These are phyloP conservation scores for Drosophila robusta DNA, from an alignment of 2,888 invertebrate genomes.

Conservation along the genomic window DNA sequence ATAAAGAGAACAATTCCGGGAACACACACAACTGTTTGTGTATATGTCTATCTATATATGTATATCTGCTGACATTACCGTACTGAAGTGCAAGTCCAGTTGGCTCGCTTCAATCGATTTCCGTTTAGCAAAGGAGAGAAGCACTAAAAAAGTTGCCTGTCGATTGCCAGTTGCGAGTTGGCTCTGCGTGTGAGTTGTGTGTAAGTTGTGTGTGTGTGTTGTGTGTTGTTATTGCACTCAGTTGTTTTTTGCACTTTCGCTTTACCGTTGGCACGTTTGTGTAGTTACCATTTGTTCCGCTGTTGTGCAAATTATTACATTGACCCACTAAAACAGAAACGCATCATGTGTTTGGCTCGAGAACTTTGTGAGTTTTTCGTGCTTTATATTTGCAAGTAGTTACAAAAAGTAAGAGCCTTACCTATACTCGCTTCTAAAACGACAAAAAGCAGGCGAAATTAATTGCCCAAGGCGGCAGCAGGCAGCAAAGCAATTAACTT, in stretches of 20 bases:
- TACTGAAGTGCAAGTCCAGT: conserved; percentile 41
- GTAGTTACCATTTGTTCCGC: conserved; percentile 60
- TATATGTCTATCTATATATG: too few species aligned
- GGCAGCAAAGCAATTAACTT: conserved; percentile 59
- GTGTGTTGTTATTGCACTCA: conserved; percentile 20
- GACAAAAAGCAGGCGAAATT: conserved; percentile 19
- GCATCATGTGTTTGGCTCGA: conserved; percentile 27
- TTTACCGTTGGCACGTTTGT: conserved; percentile 59
- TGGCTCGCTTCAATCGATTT: conserved; percentile 66
- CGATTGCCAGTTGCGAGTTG: conserved; percentile 49
- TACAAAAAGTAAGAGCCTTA: background rate
- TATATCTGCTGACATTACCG: background rate
- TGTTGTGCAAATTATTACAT: conserved; percentile 74
- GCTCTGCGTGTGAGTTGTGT: conserved; percentile 5
- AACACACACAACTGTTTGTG: conserved; percentile 10
- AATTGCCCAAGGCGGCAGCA: conserved; percentile 32
- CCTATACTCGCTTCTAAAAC: background rate
- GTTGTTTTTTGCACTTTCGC: conserved; percentile 61
- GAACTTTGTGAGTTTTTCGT: conserved; percentile 5
- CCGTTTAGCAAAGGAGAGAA: conserved; percentile 69
- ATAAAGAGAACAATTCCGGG: conserved; percentile 25
- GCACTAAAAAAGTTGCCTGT: conserved; percentile 58
- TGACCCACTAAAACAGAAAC: conserved; percentile 67
- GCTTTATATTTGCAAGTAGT: too few species aligned
- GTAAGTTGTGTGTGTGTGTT: conserved; percentile 14